phyloP scores from a whole-genome alignment of 37 sponge, comb jelly and placozoan genomes.

The Corticium candelabrum region DNA sequence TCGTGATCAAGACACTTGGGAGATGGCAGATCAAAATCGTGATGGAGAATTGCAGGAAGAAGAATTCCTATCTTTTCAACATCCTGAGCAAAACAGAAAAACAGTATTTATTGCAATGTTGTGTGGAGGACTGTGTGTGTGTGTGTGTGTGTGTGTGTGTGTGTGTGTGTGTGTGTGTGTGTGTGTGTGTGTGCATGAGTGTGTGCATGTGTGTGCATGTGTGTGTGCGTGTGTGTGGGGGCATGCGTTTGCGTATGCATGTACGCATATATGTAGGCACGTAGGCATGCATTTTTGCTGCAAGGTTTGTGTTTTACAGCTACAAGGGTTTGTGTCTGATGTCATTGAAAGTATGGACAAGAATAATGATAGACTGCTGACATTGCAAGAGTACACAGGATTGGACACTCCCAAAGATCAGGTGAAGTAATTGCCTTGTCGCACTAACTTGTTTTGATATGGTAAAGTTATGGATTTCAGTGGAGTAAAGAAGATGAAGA shows the following conservation, averaged over 20 bases:
- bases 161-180: no score
- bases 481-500: not conserved
- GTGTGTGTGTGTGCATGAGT: no score
- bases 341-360: not conserved
- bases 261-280: no score
- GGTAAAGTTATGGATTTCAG: not conserved
- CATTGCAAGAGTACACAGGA: not conserved
- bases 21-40: not conserved
- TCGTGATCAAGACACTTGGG: not conserved
- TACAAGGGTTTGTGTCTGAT: not conserved
- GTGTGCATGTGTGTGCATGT: no score
- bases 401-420: not conserved
- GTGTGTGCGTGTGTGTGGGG: no score
- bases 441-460: not conserved
- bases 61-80: not conserved
- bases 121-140: no score
- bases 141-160: no score
- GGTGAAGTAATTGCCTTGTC: not conserved
- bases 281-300: not conserved
- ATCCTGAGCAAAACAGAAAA: not conserved
- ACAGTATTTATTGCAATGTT: no score
- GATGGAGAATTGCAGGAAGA: not conserved
- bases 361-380: not conserved
- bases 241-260: no score
- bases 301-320: not conserved